Evolutionary conservation across 2,888 invertebrate genomes (phyloP), one percentile per base, ranked within the genome.

Genomic region (Meiosimyza platycephala): DNA sequence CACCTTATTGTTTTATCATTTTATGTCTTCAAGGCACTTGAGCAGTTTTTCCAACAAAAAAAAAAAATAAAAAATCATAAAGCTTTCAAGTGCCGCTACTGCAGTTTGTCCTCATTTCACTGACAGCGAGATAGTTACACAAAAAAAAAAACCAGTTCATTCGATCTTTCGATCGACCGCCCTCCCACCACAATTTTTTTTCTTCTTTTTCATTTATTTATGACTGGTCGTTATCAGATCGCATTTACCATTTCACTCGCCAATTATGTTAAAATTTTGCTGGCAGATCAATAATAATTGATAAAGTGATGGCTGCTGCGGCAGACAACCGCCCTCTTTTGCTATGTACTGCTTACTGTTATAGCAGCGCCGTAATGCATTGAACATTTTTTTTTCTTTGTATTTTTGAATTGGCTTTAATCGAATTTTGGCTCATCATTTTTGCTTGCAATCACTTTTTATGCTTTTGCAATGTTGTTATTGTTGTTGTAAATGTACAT

Each of bases 361-460:
- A 12, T 55, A 18, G 4, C 40, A 40, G 40, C 2, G 40, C 40
- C 40, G 6, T 9, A 40, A 40, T 60, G 16, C 59, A 13, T 60
- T 60, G 59, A 6, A 15, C 13, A 40, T 33, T 60, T 18, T 15
- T 40, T 60, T 59, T 60, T 60, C 15, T 16, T 9, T 9, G 70
- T 52, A 50, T 50, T 50, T 28, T 65, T 40, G 54, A 84, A 82
- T 82, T 83, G 83, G 83, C 82, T 82, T 83, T 80, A 84, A 82
- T 83, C 82, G 82, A 81, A 82, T 81, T 82, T 80, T 80, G 82
- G 80, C 81, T 79, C 80, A 81, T 81, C 80, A 80, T 80, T 80
- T 79, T 81, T 81, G 81, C 81, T 59, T 28, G 28, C 13, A 28
- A 12, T 40, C 40, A 28, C 1, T 57, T 22, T 57, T 28, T 28